Conservation (phyloP, 2,888 invertebrate species). For the Lepidochitona cinerea region DNA sequence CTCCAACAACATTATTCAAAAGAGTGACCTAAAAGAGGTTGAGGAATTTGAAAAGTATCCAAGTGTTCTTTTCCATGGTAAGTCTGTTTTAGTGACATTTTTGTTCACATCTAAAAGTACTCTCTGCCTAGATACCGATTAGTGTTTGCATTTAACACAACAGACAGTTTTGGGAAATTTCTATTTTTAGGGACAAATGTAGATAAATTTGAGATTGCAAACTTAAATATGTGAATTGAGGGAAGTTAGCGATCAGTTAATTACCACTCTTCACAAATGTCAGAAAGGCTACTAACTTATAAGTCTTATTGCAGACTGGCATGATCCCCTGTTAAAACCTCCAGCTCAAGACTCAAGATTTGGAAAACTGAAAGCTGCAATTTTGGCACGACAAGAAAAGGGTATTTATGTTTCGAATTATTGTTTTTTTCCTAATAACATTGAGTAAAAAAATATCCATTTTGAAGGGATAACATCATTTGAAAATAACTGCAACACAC, state of each 20-base stretch:
- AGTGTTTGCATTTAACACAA: too few species aligned
- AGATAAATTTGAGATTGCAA: not conserved
- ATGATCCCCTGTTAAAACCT: not conserved
- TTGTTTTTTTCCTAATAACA: not conserved
- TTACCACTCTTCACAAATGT: too few species aligned
- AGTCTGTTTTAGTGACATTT: too few species aligned
- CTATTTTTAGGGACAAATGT: not conserved
- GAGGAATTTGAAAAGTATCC: not conserved
- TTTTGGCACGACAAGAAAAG: not conserved
- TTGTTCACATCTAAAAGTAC: too few species aligned
- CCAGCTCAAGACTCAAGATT: not conserved
- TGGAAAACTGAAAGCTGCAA: not conserved
- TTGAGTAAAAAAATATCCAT: not conserved
- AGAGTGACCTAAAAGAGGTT: too few species aligned
- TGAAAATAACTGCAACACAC: not conserved
- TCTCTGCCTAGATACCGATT: too few species aligned
- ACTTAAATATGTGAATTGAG: not conserved
- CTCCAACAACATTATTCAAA: too few species aligned
- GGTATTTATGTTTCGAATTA: not conserved
- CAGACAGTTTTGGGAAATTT: too few species aligned
- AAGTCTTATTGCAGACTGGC: not conserved
- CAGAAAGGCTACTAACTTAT: not conserved
- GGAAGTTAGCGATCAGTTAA: too few species aligned
- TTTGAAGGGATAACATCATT: not conserved
- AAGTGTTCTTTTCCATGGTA: not conserved